A percentile compares a stretch with the other conserved stretches of the same genome.
Conservation (phyloP, 1,140 invertebrate genomes). For the Hyposmocoma kahamanoa region DNA sequence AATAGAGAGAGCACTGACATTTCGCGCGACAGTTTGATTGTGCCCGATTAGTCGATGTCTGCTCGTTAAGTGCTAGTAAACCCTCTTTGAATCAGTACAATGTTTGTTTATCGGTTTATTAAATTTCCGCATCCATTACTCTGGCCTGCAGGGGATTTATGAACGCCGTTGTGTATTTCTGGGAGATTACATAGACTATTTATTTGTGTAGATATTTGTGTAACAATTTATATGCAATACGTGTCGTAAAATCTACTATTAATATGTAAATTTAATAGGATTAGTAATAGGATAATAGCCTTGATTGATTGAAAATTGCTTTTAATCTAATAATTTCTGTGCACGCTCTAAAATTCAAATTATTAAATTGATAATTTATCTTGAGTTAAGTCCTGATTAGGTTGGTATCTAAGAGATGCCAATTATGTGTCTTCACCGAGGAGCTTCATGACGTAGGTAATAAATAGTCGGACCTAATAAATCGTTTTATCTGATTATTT, state of each 20-base stretch:
- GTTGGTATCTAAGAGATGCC: no score
- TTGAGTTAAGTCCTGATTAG: no score
- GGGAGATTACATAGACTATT: background rate
- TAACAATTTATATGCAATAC: background rate
- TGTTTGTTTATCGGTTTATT: slow-evolving; percentile 5
- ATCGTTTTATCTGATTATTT: background rate
- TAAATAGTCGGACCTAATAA: background rate
- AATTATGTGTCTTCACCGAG: no score
- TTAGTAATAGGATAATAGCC: background rate
- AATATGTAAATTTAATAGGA: background rate
- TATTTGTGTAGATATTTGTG: no score
- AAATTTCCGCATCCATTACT: slow-evolving; percentile 7
- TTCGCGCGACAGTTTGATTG: slow-evolving; percentile 46
- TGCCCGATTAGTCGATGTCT: slow-evolving; percentile 33
- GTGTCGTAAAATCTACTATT: background rate
- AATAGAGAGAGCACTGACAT: slow-evolving; percentile 59
- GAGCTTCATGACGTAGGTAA: no score
- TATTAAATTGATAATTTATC: no score
- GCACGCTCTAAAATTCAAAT: no score
- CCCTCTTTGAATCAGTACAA: slow-evolving; percentile 10
- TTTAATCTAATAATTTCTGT: background rate
- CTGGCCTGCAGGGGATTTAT: background rate
- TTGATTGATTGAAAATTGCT: background rate
- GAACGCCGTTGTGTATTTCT: background rate
- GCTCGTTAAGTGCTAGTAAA: slow-evolving; percentile 37